These are phyloP conservation scores for Tetheella fluctuosa DNA, from an alignment of 2,888 invertebrate genomes.

Conservation along the genomic window DNA sequence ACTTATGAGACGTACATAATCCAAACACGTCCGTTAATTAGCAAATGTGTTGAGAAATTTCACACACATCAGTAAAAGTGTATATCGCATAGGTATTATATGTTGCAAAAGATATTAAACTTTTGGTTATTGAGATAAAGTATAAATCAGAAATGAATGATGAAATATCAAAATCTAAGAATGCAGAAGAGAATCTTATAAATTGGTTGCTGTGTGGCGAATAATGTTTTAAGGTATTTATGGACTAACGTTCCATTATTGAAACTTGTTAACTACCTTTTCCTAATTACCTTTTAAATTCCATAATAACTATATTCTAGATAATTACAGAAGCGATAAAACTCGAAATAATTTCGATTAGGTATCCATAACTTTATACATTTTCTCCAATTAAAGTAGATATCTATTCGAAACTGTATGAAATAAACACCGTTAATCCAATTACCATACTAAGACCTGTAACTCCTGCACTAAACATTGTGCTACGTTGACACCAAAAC, in stretches of 20 bases:
- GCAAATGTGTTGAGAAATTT: slow-evolving; percentile 8
- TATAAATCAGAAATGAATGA: background rate
- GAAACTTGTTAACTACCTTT: background rate
- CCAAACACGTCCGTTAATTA: slow-evolving; percentile 7
- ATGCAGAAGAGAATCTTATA: background rate
- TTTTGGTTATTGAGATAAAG: background rate
- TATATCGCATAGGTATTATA: background rate
- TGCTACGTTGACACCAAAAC: slow-evolving; percentile 58
- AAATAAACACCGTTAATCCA: slow-evolving; percentile 60
- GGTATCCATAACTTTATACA: background rate
- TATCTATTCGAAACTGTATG: slow-evolving; percentile 46
- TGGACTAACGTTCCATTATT: background rate
- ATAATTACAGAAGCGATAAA: background rate
- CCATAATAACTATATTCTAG: too few species aligned
- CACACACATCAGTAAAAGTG: background rate
- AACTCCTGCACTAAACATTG: slow-evolving; percentile 46
- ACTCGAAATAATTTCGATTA: background rate
- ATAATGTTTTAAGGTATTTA: background rate
- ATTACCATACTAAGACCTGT: slow-evolving; percentile 65
- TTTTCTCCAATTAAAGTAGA: slow-evolving; percentile 17
- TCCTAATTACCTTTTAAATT: too few species aligned
- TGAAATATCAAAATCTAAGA: background rate
- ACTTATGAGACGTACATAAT: background rate
- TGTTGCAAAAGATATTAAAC: background rate
- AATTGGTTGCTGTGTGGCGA: background rate